Conservation (phyloP, 2,888 invertebrate species). For the Orchesella flavescens region DNA sequence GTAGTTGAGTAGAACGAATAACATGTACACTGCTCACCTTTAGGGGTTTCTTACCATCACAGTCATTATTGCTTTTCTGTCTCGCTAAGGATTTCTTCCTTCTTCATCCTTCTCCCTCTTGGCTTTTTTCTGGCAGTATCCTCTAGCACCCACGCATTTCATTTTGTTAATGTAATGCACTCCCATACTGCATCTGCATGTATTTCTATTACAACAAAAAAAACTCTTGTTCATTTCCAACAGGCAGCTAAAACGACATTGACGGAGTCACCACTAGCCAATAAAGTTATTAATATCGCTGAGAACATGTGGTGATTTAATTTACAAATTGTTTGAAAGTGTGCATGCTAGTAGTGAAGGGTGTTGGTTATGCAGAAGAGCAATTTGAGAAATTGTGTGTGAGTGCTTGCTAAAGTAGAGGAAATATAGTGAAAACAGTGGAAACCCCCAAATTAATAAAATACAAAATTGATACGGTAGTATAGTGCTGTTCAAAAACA, state of each 20-base stretch:
- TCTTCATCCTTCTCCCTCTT: no score
- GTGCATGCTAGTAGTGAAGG: constrained; percentile 4
- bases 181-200: not conserved
- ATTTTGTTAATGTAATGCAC: constrained; percentile 36
- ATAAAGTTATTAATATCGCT: constrained; percentile 44
- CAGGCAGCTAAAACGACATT: constrained; percentile 7
- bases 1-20: not conserved
- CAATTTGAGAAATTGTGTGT: constrained; percentile 7
- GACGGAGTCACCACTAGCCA: not conserved
- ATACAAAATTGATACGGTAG: not conserved
- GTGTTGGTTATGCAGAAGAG: not conserved
- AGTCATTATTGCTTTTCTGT: constrained; percentile 4
- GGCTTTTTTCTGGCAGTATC: constrained; percentile 40
- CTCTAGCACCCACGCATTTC: constrained; percentile 57
- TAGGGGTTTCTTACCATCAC: not conserved
- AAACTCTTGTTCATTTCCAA: not conserved
- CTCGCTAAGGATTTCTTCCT: not conserved
- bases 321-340: constrained; percentile 7
- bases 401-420: not conserved
- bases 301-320: constrained; percentile 51
- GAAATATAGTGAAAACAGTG: constrained; percentile 5
- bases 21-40: constrained; percentile 11
- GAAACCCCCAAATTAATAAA: not conserved
- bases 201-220: constrained; percentile 4
- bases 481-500: not conserved